Base-by-base conservation (phyloP, 2,888 invertebrate species). In the Sinopyrophorus schimmeli region DNA sequence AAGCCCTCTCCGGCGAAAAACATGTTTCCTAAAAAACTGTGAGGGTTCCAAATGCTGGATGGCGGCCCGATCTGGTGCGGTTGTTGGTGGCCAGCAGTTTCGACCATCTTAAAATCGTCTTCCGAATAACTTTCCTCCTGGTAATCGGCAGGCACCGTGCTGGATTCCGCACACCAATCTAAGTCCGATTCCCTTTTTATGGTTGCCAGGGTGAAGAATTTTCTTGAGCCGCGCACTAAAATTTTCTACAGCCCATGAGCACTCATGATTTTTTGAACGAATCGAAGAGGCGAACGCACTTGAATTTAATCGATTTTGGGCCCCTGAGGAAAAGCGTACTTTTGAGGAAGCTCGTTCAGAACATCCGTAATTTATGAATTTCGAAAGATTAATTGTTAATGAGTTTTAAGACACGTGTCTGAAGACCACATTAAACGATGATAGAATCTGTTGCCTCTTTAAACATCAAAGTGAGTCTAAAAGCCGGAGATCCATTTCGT, bases 1-100 rank as follows among this genome's bases (percentile, higher is more conserved):
- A 73, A 74, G 58, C 77, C 76, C 62, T 69, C 64, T 38, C 70
- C 71, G 34, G 71, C 57, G 11, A 50, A 50, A 54, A 72, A 68
- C 64, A 71, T 62, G 53, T 64, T 67, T 0, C 68, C 69, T 31
- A 66, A 46, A 46, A 64, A 65, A 39, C 56, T 57, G 14, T 59
- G 58, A 18, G 58, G 58, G 34, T 46, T 55, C 55, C 60, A 61
- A 7, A 55, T 48, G 57, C 53, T 50, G 55, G 54, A 49, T 46
- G 62, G 28, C 50, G 60, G 18, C 31, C 38, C 58, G 1, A 31
- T 31, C 11, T 53, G 50, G 7, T 53, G 44, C 32, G 31, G 47
- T 21, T 53, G 53, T 43, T 65, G 65, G 47, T 65, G 67, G 23
- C 64, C 59, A 43, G 71, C 64, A 50, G 70, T 71, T 58, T 72